Base-by-base conservation (phyloP, 2,888 invertebrate species). In the Drosophila neutralis region DNA sequence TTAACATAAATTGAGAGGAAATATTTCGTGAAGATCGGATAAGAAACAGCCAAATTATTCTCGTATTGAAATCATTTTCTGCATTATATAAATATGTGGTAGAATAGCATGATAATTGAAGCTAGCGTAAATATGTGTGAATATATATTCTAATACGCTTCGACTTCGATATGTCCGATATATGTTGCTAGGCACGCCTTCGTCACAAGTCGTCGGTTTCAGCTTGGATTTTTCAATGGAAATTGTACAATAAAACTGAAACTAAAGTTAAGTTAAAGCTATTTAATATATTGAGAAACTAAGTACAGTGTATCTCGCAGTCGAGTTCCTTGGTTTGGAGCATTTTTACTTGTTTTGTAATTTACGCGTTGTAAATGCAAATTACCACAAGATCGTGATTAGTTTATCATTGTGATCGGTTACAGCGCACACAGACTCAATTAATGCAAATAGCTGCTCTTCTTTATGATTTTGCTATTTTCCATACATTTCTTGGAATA, bases 281-380 rank as follows among this genome's bases (percentile, higher is more conserved):
- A 38, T 18, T 18, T 18, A 38, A 38, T 18, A 4, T 45, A 24
- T 45, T 45, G 4, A 4, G 15, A 8, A 4, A 24, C 4, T 15
- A 15, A 45, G 24, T 24, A 15, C 8, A 45, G 45, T 24, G 45
- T 45, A 45, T 45, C 24, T 2, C 8, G 15, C 4, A 45, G 24
- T 45, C 45, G 21, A 15, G 24, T 15, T 24, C 4, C 1, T 45
- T 15, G 15, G 24, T 15, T 5, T 24, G 24, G 2, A n/a, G 24
- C 35, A 24, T 29, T 64, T 38, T 36, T 52, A 49, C 27, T 21
- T 73, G 24, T 53, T 51, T 40, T 36, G 48, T 52, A 38, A 29
- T 53, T 63, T n/a, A 51, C 49, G 36, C 27, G 54, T 49, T 70
- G 68, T 70, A 64, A 78, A 76, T 76, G 73, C 78, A 77, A 77